Evolutionary conservation across 2,888 invertebrate genomes (phyloP), one percentile per base, ranked within the genome.

Genomic region (Enchytraeus crypticus): DNA sequence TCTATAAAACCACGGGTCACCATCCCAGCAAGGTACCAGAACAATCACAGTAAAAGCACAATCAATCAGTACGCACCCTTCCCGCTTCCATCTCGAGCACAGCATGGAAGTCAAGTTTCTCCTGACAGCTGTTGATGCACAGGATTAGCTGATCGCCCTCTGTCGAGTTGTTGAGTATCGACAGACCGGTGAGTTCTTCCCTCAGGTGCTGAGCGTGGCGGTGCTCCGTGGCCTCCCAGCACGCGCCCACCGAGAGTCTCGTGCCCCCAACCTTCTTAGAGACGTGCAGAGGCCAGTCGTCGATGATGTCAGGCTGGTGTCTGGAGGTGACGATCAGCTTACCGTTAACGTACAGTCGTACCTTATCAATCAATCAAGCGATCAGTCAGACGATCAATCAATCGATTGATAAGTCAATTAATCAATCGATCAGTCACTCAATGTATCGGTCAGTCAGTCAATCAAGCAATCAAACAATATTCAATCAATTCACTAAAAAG

Each of bases 201-300:
- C 77, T 86, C 81, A 92, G 85, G 79, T 89, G 87, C 79, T 96
- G 95, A 74, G 88, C 89, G 84, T 93, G 88, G 75, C 88, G 88
- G 77, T 87, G 87, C 71, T 92, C 92, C 0, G 51, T 77, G 86
- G 87, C 89, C 81, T 96, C 96, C 90, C 93, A 98, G 82, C 98
- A 98, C 30, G 96, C 97, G 1, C 97, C 98, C 0, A 97, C 88
- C 0, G 90, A 88, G 47, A 97, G 82, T 4, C 92, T 92, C 11
- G 95, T 97, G 78, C 67, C 71, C 65, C 74, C 72, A n/a, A 77
- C 75, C 53, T 72, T 71, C 71, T 90, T 90, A 0, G 95, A 91
- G 5, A 92, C 91, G 79, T 97, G 98, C 49, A 98, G 83, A 1
- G 97, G 96, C 96, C 97, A 97, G 82, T 98, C 98, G 77, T 98